Evolutionary conservation across 2,113 vertebrate genomes (phyloP).

Genomic region (Thunnus maccoyii): DNA sequence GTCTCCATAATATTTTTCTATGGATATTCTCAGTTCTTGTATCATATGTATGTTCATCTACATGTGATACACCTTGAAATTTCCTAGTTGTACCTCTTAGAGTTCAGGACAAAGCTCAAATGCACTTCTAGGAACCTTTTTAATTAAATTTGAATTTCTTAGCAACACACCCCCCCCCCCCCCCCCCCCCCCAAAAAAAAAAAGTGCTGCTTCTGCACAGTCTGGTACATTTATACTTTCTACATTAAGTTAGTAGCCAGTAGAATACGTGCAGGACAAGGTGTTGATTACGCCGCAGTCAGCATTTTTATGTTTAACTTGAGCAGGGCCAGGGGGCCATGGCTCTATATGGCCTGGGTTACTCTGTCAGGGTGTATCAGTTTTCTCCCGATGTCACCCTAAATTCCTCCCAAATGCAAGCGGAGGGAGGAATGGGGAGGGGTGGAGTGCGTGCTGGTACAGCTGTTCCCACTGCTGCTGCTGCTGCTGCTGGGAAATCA

Average conservation of each 20-base stretch:
- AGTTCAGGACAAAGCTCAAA: background rate
- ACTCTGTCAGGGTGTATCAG: constrained; percentile 72
- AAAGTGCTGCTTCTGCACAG: constrained; percentile 31
- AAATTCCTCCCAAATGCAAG: constrained; percentile 60
- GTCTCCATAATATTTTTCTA: background rate
- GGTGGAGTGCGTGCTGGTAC: constrained; percentile 24
- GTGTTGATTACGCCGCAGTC: constrained; percentile 73
- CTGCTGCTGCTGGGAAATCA: constrained; percentile 41
- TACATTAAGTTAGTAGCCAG: background rate
- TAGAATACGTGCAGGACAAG: background rate
- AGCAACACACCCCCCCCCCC: background rate
- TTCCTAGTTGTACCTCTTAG: background rate
- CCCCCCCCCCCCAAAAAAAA: background rate
- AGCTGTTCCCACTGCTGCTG: constrained; percentile 65
- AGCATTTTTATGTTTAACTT: constrained; percentile 75
- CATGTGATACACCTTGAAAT: background rate
- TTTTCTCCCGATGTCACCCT: constrained; percentile 50
- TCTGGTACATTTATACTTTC: background rate
- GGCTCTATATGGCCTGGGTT: constrained; percentile 77
- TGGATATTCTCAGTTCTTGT: too few species aligned
- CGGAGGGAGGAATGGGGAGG: constrained; percentile 40
- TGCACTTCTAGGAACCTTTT: background rate
- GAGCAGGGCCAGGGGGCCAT: background rate
- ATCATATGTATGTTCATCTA: background rate
- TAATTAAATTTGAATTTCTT: background rate